phyloP scores from a whole-genome alignment of 2,888 invertebrate species.

The Tipula lateralis region DNA sequence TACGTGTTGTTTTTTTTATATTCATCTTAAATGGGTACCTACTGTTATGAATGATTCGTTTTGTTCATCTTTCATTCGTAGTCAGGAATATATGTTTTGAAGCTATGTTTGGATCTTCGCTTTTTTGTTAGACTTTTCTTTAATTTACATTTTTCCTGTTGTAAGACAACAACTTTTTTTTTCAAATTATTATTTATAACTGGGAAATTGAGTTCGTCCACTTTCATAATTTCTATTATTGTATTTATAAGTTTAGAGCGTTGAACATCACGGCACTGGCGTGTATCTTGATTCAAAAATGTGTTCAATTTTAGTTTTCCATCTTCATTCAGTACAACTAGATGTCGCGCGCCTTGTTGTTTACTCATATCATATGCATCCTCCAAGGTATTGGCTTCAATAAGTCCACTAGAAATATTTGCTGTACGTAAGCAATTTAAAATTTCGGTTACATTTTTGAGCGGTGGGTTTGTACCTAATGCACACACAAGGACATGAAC shows the following conservation, averaged over 20 bases:
- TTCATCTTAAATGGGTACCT: constrained; percentile 39
- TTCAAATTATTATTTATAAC: neutral
- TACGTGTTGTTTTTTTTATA: no score
- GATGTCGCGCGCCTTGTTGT: constrained; percentile 53
- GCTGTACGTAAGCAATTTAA: constrained; percentile 61
- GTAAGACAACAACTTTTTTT: neutral
- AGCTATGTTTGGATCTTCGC: neutral
- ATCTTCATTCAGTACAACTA: constrained; percentile 43
- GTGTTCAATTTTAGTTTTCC: neutral
- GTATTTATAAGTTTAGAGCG: neutral
- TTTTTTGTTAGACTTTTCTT: neutral
- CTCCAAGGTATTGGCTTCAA: constrained; percentile 54
- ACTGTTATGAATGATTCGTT: no score
- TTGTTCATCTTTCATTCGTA: no score
- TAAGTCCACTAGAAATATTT: constrained; percentile 55
- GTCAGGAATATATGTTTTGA: no score
- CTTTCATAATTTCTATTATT: neutral
- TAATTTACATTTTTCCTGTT: neutral
- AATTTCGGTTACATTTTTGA: constrained; percentile 48
- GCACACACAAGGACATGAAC: constrained; percentile 61
- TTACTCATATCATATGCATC: constrained; percentile 58
- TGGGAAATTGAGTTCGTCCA: neutral
- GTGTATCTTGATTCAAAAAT: neutral
- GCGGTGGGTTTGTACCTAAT: constrained; percentile 51
- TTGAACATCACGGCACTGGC: neutral